Percentiles rank a stretch among this genome's conserved stretches.
phyloP scores from a whole-genome alignment of 2,797 vertebrate genomes.

The Thamnophis elegans region DNA sequence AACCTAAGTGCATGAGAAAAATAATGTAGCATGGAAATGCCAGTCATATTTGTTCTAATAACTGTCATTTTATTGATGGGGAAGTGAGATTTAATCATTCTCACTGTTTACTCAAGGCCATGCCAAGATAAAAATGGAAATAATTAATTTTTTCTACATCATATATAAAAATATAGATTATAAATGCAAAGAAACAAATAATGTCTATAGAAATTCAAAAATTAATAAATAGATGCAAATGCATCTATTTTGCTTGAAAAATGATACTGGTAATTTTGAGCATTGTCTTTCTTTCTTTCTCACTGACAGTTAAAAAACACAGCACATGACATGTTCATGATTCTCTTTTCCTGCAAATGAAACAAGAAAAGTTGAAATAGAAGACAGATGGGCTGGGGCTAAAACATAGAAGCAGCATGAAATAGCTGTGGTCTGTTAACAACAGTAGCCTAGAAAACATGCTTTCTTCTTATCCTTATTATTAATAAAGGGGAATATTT shows the following conservation, averaged over 20 bases:
- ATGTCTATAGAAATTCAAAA: not conserved
- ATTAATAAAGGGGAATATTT: not conserved
- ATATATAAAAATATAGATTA: not conserved
- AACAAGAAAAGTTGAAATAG: conserved; percentile 6
- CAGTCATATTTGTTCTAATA: not conserved
- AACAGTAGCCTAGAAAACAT: conserved; percentile 46
- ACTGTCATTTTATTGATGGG: not conserved
- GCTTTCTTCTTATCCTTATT: conserved; percentile 29
- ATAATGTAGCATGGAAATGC: not conserved
- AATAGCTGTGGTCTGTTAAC: conserved; percentile 48
- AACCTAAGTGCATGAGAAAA: not conserved
- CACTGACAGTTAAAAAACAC: not conserved
- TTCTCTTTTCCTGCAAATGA: conserved; percentile 27
- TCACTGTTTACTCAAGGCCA: not conserved
- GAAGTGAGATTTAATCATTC: not conserved
- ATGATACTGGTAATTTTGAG: not conserved
- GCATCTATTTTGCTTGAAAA: conserved; percentile 25
- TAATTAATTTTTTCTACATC: not conserved
- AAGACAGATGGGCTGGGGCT: conserved; percentile 14
- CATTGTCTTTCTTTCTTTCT: not conserved
- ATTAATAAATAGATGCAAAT: not conserved
- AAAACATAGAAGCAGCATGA: conserved; percentile 36
- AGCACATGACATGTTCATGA: not conserved
- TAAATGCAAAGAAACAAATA: not conserved
- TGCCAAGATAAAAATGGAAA: not conserved